Conservation (phyloP, 2,888 invertebrate genomes). For the Anticlea derivata region DNA sequence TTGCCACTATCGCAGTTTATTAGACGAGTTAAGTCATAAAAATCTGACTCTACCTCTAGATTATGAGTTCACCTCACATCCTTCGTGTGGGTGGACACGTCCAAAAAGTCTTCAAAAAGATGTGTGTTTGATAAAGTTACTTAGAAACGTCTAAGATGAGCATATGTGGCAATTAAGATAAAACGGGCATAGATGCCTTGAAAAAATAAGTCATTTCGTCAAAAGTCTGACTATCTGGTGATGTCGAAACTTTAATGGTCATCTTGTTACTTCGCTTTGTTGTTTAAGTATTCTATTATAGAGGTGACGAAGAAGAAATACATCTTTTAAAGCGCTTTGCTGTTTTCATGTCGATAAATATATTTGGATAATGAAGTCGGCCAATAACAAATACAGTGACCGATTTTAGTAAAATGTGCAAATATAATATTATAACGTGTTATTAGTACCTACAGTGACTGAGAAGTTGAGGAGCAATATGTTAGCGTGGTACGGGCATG, state of each 20-base stretch:
- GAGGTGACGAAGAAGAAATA: no score
- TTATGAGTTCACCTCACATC: conserved; percentile 30
- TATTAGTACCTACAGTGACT: no score
- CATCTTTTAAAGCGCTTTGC: no score
- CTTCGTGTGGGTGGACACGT: conserved; percentile 49
- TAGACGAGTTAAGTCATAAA: conserved; percentile 28
- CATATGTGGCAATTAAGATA: conserved; percentile 54
- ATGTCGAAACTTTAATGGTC: conserved; percentile 1
- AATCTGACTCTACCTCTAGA: conserved; percentile 14
- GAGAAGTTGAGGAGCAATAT: no score
- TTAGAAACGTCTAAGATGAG: conserved; percentile 57
- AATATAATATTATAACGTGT: no score
- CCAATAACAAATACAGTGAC: no score
- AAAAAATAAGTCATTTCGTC: conserved; percentile 30
- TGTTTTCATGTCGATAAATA: no score
- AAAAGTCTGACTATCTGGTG: conserved; percentile 9
- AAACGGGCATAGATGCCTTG: conserved; percentile 37
- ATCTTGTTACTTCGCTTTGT: not conserved
- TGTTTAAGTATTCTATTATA: not conserved
- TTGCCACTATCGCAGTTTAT: conserved; percentile 8
- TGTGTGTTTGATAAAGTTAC: conserved; percentile 60
- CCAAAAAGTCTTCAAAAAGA: conserved; percentile 37
- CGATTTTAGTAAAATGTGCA: no score
- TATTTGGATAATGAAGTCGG: no score
- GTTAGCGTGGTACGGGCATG: no score